phyloP scores from a whole-genome alignment of 2,797 vertebrate species.

The Myripristis murdjan region DNA sequence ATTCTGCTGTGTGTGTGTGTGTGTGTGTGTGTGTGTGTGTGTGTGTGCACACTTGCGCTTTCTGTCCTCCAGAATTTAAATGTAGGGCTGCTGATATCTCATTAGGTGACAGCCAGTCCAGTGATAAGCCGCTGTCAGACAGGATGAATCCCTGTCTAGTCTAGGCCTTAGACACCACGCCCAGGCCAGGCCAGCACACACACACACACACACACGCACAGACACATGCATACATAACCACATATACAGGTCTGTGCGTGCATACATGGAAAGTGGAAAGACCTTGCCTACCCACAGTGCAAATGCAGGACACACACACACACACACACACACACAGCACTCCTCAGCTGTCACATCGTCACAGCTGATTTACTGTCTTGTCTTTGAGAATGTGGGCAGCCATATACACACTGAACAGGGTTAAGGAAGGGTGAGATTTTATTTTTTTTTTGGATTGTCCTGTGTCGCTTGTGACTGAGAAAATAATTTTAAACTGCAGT shows the following conservation, averaged over 20 bases:
- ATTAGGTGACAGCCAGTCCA: conserved; percentile 73
- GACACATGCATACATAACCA: conserved; percentile 20
- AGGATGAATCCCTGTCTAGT: conserved; percentile 74
- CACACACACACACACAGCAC: not conserved
- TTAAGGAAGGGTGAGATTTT: conserved; percentile 51
- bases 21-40: conserved; percentile 18
- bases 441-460: conserved; percentile 42
- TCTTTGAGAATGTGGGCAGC: conserved; percentile 67
- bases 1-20: conserved; percentile 18
- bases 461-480: conserved; percentile 52
- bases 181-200: conserved; percentile 25
- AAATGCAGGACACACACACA: not conserved
- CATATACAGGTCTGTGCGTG: conserved; percentile 3
- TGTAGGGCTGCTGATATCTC: conserved; percentile 58
- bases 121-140: conserved; percentile 78
- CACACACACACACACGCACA: conserved; percentile 11
- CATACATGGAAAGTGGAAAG: too few relatives aligned
- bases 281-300: not conserved
- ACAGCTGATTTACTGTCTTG: conserved; percentile 73
- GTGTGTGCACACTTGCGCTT: conserved; percentile 27
- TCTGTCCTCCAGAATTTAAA: conserved; percentile 53
- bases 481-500: conserved; percentile 34
- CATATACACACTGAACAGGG: conserved; percentile 49
- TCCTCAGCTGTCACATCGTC: conserved; percentile 75
- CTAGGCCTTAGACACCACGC: conserved; percentile 62